Evolutionary conservation across 2,888 invertebrate species (phyloP).

Genomic region (Nephrotoma flavescens): DNA sequence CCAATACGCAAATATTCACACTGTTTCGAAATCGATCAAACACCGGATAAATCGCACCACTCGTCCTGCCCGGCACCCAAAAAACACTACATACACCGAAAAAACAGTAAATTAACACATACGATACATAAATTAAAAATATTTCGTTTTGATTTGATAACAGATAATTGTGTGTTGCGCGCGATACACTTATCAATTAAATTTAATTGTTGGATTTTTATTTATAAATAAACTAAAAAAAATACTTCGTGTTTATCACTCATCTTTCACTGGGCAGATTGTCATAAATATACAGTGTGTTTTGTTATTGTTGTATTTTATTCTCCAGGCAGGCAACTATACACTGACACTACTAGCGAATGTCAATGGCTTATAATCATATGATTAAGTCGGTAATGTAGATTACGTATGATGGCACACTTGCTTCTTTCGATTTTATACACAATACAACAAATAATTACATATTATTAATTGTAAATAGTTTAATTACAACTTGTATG

Average conservation of each 20-base stretch:
- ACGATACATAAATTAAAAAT: background rate
- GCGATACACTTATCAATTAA: background rate
- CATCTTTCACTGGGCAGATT: background rate
- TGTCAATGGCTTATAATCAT: background rate
- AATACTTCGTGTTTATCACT: background rate
- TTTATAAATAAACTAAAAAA: background rate
- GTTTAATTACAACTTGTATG: background rate
- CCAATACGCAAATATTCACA: background rate
- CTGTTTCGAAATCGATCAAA: background rate
- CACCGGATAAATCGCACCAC: background rate
- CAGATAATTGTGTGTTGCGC: background rate
- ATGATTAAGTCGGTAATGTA: background rate
- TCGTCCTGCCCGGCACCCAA: background rate
- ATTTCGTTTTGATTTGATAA: background rate
- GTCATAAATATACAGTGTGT: background rate
- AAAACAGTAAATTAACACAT: background rate
- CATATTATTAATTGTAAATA: background rate
- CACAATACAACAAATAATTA: background rate
- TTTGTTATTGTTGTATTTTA: background rate
- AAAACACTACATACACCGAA: background rate
- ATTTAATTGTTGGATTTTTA: background rate
- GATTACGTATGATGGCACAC: background rate
- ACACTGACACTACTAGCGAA: background rate
- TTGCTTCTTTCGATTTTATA: background rate
- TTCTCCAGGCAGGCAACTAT: background rate